Evolutionary conservation across 1,140 invertebrate genomes (phyloP).

Genomic region (Mamestra configurata): DNA sequence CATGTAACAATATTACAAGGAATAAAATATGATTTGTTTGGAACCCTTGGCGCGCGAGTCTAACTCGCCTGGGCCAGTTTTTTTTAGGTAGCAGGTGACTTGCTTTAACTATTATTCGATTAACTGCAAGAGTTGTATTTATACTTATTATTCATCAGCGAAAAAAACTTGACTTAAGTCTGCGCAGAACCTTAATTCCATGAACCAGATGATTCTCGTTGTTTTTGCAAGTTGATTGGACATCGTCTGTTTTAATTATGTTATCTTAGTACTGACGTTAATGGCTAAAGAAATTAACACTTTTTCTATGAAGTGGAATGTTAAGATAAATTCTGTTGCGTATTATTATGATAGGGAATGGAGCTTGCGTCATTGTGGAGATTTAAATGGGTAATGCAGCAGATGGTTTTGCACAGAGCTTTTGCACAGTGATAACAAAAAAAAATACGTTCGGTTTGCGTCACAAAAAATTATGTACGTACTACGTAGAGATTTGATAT

Average conservation of each 20-base stretch:
- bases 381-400: neutral
- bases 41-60: no score
- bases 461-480: no score
- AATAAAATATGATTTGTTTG: no score
- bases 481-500: no score
- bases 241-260: slow-evolving; percentile 26
- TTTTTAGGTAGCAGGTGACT: no score
- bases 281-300: slow-evolving; percentile 23
- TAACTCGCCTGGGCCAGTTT: no score
- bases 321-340: neutral
- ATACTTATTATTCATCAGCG: no score
- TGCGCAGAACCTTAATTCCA: neutral
- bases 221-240: slow-evolving; percentile 18
- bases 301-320: slow-evolving; percentile 7
- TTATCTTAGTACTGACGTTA: slow-evolving; percentile 25
- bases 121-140: no score
- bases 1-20: no score
- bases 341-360: neutral
- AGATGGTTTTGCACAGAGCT: neutral
- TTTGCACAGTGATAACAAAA: neutral
- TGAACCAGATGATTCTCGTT: neutral
- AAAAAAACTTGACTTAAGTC: no score
- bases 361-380: neutral
- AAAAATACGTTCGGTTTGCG: no score
- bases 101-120: no score